Conservation (phyloP, 2,888 invertebrate species). For the Dolichomitus sp. region DNA sequence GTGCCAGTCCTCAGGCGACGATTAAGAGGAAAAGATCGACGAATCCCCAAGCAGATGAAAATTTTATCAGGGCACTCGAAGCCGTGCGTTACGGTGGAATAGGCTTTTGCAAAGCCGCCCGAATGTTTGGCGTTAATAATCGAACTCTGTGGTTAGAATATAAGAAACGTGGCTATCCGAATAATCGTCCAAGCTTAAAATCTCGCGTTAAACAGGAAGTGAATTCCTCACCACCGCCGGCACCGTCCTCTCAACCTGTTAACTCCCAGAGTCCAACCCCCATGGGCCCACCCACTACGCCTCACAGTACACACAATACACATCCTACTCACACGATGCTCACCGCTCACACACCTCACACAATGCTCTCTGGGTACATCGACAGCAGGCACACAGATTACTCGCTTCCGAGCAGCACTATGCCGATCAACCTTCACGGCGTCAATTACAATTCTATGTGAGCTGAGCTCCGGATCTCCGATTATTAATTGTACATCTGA, state of each 20-base stretch:
- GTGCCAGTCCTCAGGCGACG: conserved; percentile 85
- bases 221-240: conserved; percentile 89
- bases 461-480: conserved; percentile 77
- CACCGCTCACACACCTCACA: conserved; percentile 90
- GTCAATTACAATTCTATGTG: conserved; percentile 93
- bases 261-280: conserved; percentile 87
- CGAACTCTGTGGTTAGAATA: conserved; percentile 95
- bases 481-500: conserved; percentile 29
- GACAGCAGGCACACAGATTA: conserved; percentile 92
- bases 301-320: conserved; percentile 80
- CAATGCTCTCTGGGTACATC: conserved; percentile 89
- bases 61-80: conserved; percentile 93
- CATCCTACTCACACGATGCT: conserved; percentile 87
- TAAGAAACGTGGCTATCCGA: conserved; percentile 94
- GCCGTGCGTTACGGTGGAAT: conserved; percentile 94
- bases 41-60: conserved; percentile 94
- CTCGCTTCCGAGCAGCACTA: conserved; percentile 88
- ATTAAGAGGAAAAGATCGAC: conserved; percentile 91
- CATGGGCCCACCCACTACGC: conserved; percentile 78
- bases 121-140: conserved; percentile 95
- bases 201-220: conserved; percentile 91
- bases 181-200: conserved; percentile 93
- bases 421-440: conserved; percentile 91
- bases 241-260: conserved; percentile 84
- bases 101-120: conserved; percentile 95